phyloP scores from a whole-genome alignment of 2,888 invertebrate species.

The Drosophila merina region DNA sequence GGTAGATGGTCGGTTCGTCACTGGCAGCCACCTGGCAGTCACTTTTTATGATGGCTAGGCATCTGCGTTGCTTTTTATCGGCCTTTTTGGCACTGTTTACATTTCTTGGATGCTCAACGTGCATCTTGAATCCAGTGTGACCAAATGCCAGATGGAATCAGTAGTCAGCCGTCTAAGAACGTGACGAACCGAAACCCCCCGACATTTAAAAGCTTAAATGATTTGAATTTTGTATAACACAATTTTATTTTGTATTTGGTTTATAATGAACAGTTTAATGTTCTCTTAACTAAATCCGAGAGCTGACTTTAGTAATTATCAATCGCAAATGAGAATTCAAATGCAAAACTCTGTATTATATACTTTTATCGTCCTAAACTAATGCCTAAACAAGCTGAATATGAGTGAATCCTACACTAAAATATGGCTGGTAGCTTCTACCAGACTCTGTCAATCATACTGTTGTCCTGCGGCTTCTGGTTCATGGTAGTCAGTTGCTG shows the following conservation, averaged over 20 bases:
- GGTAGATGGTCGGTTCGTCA: conserved; percentile 78
- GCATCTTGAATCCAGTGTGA: conserved; percentile 46
- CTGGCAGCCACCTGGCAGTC: conserved; percentile 83
- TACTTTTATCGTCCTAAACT: conserved; percentile 6
- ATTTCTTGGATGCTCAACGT: conserved; percentile 47
- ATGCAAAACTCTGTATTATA: conserved; percentile 10
- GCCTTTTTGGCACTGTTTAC: conserved; percentile 80
- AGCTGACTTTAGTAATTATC: not conserved
- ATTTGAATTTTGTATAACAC: not conserved
- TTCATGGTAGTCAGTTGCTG: conserved; percentile 85
- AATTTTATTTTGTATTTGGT: not conserved
- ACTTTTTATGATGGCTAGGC: conserved; percentile 83
- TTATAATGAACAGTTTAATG: not conserved
- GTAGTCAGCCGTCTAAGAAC: not conserved
- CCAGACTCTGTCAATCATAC: conserved; percentile 94
- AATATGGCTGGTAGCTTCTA: conserved; percentile 80
- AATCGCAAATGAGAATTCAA: not conserved
- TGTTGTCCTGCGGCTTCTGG: conserved; percentile 89
- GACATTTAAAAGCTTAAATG: not conserved
- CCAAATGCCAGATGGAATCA: not conserved
- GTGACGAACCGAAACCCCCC: not conserved
- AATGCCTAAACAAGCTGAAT: conserved; percentile 14
- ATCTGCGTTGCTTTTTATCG: conserved; percentile 84
- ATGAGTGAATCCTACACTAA: conserved; percentile 11
- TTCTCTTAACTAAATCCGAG: not conserved